Percentiles rank a stretch among this genome's conserved stretches.
These are phyloP conservation scores for Chromis chromis DNA, from an alignment of 2,797 vertebrate species.

Conservation along the genomic window DNA sequence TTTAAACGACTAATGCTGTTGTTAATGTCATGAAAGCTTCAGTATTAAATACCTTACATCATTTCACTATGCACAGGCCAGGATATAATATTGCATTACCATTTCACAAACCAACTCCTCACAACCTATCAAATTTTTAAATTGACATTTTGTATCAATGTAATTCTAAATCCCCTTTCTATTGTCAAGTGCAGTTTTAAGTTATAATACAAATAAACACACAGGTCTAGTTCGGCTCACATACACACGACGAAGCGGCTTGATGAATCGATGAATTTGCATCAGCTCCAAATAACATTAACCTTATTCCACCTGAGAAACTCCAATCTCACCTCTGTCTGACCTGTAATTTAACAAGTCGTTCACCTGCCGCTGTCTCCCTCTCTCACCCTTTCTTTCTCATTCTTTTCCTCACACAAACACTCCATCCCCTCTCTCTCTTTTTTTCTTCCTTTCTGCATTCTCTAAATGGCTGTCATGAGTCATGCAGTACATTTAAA, in stretches of 20 bases:
- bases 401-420: constrained; percentile 30
- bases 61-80: neutral
- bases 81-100: neutral
- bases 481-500: constrained; percentile 80
- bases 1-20: too few species aligned
- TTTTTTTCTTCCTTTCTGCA: constrained; percentile 2
- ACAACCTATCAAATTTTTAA: neutral
- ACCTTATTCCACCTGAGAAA: constrained; percentile 61
- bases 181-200: neutral
- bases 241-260: neutral
- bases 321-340: constrained; percentile 58
- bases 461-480: constrained; percentile 68
- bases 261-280: constrained; percentile 49
- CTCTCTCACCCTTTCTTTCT: constrained; percentile 10
- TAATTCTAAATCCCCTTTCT: neutral
- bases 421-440: constrained; percentile 9
- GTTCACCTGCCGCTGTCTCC: constrained; percentile 19
- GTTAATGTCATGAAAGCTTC: neutral
- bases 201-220: constrained; percentile 19
- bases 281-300: constrained; percentile 54
- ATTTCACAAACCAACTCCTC: neutral
- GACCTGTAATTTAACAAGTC: constrained; percentile 65
- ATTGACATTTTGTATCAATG: neutral
- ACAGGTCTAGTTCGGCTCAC: constrained; percentile 16
- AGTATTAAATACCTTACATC: neutral